Evolutionary conservation across 2,888 invertebrate species (phyloP).

Genomic region (Lacanobia oleracea): DNA sequence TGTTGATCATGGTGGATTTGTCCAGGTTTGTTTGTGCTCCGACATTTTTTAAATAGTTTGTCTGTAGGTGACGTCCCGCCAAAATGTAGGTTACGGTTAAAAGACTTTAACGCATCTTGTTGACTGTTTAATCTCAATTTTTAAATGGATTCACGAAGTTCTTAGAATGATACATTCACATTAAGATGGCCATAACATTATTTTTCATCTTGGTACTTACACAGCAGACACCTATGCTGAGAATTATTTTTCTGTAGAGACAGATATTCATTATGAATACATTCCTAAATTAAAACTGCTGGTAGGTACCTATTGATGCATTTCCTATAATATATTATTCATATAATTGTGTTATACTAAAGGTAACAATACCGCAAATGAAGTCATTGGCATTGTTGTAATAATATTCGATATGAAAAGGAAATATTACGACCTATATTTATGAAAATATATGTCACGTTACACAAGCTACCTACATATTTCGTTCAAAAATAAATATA

Average conservation of each 20-base stretch:
- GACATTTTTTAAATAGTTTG: slow-evolving; percentile 67
- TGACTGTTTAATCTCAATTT: slow-evolving; percentile 38
- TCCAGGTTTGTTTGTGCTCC: slow-evolving; percentile 71
- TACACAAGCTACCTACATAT: background rate
- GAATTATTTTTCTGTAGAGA: background rate
- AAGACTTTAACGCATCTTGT: slow-evolving; percentile 44
- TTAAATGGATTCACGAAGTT: background rate
- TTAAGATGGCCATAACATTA: background rate
- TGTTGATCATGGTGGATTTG: slow-evolving; percentile 52
- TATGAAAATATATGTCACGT: slow-evolving; percentile 10
- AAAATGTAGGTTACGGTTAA: slow-evolving; percentile 68
- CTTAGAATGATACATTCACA: background rate
- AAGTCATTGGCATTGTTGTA: slow-evolving; percentile 46
- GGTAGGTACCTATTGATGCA: slow-evolving; percentile 2
- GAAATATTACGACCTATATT: slow-evolving; percentile 20
- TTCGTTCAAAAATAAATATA: background rate
- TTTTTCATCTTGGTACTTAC: background rate
- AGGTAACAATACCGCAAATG: slow-evolving; percentile 16
- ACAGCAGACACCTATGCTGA: background rate
- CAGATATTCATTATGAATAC: background rate
- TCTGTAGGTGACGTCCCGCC: slow-evolving; percentile 66
- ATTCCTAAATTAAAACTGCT: background rate
- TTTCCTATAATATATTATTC: slow-evolving; percentile 27
- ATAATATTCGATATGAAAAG: slow-evolving; percentile 22
- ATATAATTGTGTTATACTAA: slow-evolving; percentile 30